Percentiles rank a stretch among this genome's conserved stretches.
phyloP scores from a whole-genome alignment of 2,113 vertebrate species.

The Microtus richardsoni region DNA sequence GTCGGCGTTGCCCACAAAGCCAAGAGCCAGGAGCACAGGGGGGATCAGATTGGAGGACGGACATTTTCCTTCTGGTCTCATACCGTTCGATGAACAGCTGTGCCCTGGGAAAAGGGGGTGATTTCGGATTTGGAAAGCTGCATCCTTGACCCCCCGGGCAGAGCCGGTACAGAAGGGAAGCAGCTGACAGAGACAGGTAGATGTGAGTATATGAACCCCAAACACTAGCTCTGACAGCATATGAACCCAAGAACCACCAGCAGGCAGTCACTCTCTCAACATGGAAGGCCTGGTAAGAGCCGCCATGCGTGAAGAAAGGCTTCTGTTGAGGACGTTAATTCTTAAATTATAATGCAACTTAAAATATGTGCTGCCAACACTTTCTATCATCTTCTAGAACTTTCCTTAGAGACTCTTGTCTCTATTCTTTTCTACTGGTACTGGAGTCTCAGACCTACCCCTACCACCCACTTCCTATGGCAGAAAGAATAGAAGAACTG shows the following conservation, averaged over 20 bases:
- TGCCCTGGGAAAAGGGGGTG: slow-evolving; percentile 48
- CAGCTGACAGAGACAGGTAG: slow-evolving; percentile 60
- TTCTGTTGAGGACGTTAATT: slow-evolving; percentile 41
- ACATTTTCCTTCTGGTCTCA: slow-evolving; percentile 60
- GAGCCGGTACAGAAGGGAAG: slow-evolving; percentile 60
- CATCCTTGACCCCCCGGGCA: neutral
- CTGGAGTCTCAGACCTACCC: neutral
- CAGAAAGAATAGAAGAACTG: neutral
- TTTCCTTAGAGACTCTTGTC: neutral
- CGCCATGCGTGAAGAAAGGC: neutral
- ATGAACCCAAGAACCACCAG: slow-evolving; percentile 39
- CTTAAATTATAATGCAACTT: slow-evolving; percentile 23
- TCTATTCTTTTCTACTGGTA: slow-evolving; percentile 3
- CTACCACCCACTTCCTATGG: neutral
- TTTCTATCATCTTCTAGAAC: slow-evolving; percentile 29
- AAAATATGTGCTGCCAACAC: neutral
- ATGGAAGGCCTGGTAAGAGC: neutral
- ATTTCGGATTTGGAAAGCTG: slow-evolving; percentile 57
- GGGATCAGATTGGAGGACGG: neutral
- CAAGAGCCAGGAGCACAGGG: slow-evolving; percentile 15
- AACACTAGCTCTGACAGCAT: slow-evolving; percentile 7
- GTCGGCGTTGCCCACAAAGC: neutral
- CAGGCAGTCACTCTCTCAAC: slow-evolving; percentile 17
- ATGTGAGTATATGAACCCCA: slow-evolving; percentile 55
- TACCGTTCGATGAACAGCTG: slow-evolving; percentile 49